phyloP scores from a whole-genome alignment of 2,797 vertebrate genomes.

The Pristis pectinata region DNA sequence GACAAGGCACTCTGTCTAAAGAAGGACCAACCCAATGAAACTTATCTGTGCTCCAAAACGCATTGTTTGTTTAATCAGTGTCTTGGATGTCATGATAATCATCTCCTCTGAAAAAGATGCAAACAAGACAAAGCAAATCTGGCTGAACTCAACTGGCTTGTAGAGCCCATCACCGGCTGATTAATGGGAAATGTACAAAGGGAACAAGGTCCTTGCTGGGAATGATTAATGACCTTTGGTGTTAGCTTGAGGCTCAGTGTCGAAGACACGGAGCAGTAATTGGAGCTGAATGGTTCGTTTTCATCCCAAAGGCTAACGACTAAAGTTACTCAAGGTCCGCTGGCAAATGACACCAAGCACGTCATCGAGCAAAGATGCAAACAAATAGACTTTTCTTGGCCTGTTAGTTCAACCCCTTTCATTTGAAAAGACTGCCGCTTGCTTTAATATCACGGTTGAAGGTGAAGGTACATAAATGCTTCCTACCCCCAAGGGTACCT shows the following conservation, averaged over 20 bases:
- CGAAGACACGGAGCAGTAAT: constrained; percentile 41
- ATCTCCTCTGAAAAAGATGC: constrained; percentile 71
- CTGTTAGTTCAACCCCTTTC: neutral
- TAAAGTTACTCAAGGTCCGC: neutral
- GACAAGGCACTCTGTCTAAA: constrained; percentile 56
- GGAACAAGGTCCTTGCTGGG: constrained; percentile 52
- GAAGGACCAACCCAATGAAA: neutral
- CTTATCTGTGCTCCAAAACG: constrained; percentile 40
- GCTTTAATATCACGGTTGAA: neutral
- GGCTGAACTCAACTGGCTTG: constrained; percentile 54
- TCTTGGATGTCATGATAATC: constrained; percentile 75
- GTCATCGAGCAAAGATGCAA: neutral
- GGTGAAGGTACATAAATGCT: neutral
- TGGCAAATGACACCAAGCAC: too few relatives aligned
- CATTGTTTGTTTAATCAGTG: constrained; percentile 61
- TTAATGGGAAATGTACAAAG: constrained; percentile 68
- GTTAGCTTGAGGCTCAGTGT: constrained; percentile 43
- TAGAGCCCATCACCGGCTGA: constrained; percentile 66
- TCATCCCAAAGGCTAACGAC: constrained; percentile 44
- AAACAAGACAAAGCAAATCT: constrained; percentile 67
- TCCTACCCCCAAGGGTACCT: too few relatives aligned
- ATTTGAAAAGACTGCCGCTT: too few relatives aligned
- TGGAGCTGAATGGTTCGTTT: constrained; percentile 42
- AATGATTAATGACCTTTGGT: constrained; percentile 71
- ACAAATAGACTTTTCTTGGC: neutral